Percentiles rank a stretch among this genome's conserved stretches.
Conservation (phyloP, 2,113 vertebrate genomes). For the Muntiacus reevesi region DNA sequence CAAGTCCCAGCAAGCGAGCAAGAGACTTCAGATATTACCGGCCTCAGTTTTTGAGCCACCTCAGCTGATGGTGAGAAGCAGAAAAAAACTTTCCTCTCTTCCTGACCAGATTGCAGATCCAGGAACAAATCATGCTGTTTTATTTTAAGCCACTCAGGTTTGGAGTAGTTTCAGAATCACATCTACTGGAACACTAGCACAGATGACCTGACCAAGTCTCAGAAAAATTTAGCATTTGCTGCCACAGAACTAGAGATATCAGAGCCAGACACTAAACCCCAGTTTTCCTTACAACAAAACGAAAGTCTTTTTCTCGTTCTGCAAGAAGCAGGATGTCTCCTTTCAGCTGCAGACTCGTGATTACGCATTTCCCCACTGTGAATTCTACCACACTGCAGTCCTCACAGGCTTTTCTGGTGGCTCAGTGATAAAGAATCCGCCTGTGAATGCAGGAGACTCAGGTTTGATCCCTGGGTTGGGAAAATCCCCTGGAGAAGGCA, state of each 20-base stretch:
- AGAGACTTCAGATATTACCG: neutral
- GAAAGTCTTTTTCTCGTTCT: neutral
- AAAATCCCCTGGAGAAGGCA: neutral
- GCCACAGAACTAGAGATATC: neutral
- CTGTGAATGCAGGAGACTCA: neutral
- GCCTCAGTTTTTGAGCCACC: neutral
- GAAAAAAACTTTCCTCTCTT: neutral
- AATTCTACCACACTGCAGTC: neutral
- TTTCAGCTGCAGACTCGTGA: neutral
- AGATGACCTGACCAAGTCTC: neutral
- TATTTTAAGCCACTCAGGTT: neutral
- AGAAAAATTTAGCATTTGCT: neutral
- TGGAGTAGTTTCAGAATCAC: neutral
- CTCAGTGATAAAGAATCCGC: neutral
- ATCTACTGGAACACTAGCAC: neutral
- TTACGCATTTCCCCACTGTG: too few species aligned
- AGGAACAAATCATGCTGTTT: neutral
- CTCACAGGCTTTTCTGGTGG: neutral
- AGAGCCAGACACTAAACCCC: neutral
- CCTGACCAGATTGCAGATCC: neutral
- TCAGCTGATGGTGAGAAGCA: neutral
- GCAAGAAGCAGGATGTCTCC: neutral
- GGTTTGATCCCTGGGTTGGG: neutral
- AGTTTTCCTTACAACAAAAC: neutral
- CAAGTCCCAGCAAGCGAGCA: neutral